These are phyloP conservation scores for Melieria crassipennis DNA, from an alignment of 2,888 invertebrate species.

Conservation along the genomic window DNA sequence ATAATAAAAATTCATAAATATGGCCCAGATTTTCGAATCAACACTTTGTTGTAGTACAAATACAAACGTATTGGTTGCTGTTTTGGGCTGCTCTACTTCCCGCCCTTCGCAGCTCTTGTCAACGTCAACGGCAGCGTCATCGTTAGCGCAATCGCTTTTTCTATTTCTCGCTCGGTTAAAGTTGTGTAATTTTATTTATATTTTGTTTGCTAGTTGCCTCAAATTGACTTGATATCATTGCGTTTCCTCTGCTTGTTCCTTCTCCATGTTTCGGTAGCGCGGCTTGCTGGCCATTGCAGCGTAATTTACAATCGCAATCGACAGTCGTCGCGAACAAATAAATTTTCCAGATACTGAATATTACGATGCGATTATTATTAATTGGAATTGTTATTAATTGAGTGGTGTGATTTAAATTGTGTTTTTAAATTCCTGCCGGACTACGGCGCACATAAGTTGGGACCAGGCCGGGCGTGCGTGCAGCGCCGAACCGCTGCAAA, in stretches of 20 bases:
- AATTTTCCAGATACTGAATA: constrained; percentile 45
- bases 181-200: constrained; percentile 21
- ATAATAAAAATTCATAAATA: constrained; percentile 55
- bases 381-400: constrained; percentile 57
- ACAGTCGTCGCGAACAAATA: constrained; percentile 36
- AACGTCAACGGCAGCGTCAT: no score
- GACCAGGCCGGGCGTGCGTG: no score
- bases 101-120: no score
- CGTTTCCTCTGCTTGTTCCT: no score
- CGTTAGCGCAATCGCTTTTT: background rate
- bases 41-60: no score
- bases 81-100: no score
- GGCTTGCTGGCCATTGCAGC: no score
- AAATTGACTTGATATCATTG: background rate
- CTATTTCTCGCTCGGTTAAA: constrained; percentile 1
- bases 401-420: constrained; percentile 57
- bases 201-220: constrained; percentile 18
- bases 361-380: constrained; percentile 45
- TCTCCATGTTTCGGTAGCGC: no score
- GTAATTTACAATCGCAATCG: constrained; percentile 38
- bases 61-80: no score
- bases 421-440: constrained; percentile 13
- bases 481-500: no score
- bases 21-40: constrained; percentile 53
- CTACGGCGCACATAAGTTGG: background rate